Base-by-base conservation (phyloP, 2,113 vertebrate species). In the Lophius piscatorius region DNA sequence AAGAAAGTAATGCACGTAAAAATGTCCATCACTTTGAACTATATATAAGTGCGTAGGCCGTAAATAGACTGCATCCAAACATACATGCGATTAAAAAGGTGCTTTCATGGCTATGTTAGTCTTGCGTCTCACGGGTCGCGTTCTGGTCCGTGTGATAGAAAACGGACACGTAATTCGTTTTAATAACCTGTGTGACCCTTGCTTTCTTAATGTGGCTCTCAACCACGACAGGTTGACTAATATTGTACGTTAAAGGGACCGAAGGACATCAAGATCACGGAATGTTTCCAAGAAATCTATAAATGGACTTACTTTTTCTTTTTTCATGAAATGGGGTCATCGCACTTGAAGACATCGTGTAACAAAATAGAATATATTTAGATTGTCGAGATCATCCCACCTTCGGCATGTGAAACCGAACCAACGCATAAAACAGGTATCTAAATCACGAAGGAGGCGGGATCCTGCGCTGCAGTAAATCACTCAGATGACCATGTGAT, bases 291-390 rank as follows among this genome's bases (percentile, higher is more conserved):
- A 77, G 82, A 83, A 75, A 64, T 55, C 69, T 85, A 83, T 74
- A 85, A 74, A 84, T 75, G 60, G 86, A 56, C 29, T 64, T 86
- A 69, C 59, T 76, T n/a, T 31, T 26, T 21, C 9, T 14, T 84
- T 78, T 87, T 85, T 80, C 49, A 78, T 74, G 60, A 81, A 87
- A 80, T 83, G 70, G 84, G 82, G 81, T 90, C 83, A 87, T 78
- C 79, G 59, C 61, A 42, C 70, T 79, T 40, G 38, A 57, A 74
- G n/a, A 45, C 82, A 83, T 86, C 83, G 65, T 58, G 42, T 87
- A 75, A 74, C 74, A 28, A 74, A 81, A 82, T 23, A 59, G 40
- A 67, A 45, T 87, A 87, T 61, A 82, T 86, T 87, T 83, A 86
- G 81, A 73, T 60, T 22, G 67, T 31, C 31, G 74, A 80, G 76